Base-by-base conservation (phyloP, 2,797 vertebrate genomes). In the Amazona finschi region DNA sequence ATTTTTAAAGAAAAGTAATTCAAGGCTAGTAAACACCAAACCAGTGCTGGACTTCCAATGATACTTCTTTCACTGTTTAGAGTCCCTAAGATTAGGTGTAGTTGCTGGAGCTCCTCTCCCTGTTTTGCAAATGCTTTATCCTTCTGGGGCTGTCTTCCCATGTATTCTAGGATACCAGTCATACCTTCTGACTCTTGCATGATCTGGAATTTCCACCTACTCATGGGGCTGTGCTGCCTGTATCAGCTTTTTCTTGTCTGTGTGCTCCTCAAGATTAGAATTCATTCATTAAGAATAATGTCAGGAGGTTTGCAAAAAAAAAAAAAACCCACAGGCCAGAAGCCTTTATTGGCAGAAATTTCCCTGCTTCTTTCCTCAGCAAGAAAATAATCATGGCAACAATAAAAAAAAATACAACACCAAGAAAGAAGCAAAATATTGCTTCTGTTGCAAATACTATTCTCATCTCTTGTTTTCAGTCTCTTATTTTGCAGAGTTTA, bases 341-440 rank as follows among this genome's bases (percentile, higher is more conserved):
- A 77, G 44, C 11, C 85, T 93, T 87, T 80, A 93, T 60, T 88
- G 58, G 82, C 9, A 53, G 65, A 83, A 71, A 79, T 50, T 71
- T 88, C 66, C 52, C 77, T 55, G 57, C 87, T 95, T 89, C 60
- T 85, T 88, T 86, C 39, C 28, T 94, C 93, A 96, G 91, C 79
- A 25, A 80, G 39, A 83, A 77, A 76, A 65, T 31, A 57, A 82
- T 61, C 27, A 76, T 5, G 15, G 70, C 30, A 85, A 90, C 5
- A 71, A 83, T 5, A 53, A 75, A 71, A 87, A 75, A 58, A 67
- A 50, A 38, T 4, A 30, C 4, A 41, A 61, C 2, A 1, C 9
- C 4, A 11, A 14, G 58, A 66, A 76, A 16, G 1, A 33, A 65
- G 44, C 3, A 4, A 74, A 75, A 76, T 57, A 80, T 19, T 76